Base-by-base conservation (phyloP, 2,113 vertebrate genomes). In the Nibea coibor region DNA sequence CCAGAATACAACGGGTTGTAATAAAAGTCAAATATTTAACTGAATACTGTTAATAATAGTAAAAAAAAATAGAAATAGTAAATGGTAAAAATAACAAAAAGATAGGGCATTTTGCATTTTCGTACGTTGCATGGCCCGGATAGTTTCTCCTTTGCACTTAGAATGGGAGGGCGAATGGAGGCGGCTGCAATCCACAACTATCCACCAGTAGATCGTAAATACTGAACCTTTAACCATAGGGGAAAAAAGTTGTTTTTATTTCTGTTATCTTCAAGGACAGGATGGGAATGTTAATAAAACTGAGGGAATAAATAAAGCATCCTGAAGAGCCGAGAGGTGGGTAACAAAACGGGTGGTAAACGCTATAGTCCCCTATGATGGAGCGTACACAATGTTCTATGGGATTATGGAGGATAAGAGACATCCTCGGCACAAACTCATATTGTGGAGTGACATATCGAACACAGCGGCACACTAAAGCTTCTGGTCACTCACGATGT, bases 331-430 rank as follows among this genome's bases (percentile, higher is more conserved):
- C 2, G 0, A 22, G 22, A 47, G 35, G 62, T 39, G 16, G 4
- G 26, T 5, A 26, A 39, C 35, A 69, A 10, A 26, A 31, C 54
- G 35, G 22, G 54, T 53, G 10, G 22, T 51, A n/a, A 10, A 15
- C 22, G 20, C 6, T 10, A 43, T n/a, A 58, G 45, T 24, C 19
- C 8, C 8, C 50, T 20, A 10, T 51, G 50, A 51, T 20, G 50
- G 50, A 51, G 20, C 15, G 11, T 3, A n/a, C 54, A 47, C 35
- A 42, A 56, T 58, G 48, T 72, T 47, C 48, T 47, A 22, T n/a
- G 11, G 45, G 48, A 62, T 81, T 31, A 58, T 57, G 62, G 26
- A 39, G 68, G 69, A 63, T 67, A 14, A 73, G 26, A 57, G 39
- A 0, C 45, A 83, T 47, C 8, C 39, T 65, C 43, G 42, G 10